These are phyloP conservation scores for Scatophagus argus DNA, from an alignment of 2,113 vertebrate species.

Conservation along the genomic window DNA sequence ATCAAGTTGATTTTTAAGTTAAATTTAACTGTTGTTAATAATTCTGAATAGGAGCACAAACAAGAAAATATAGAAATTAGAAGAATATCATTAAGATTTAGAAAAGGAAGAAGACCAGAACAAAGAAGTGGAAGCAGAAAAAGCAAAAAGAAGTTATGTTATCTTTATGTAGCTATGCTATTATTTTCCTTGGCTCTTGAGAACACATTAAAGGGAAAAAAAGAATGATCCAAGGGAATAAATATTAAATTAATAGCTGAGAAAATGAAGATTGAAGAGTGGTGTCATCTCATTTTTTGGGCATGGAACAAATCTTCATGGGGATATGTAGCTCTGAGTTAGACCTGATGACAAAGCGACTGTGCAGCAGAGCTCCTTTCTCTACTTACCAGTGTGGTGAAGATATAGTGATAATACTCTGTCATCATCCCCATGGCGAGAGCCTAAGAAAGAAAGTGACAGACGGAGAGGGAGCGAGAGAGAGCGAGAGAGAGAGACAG, in stretches of 20 bases:
- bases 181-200: conserved; percentile 29
- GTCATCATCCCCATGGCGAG: conserved; percentile 99
- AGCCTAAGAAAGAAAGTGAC: conserved; percentile 86
- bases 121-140: not conserved
- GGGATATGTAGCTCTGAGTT: conserved; percentile 20
- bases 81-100: not conserved
- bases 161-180: conserved; percentile 11
- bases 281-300: not conserved
- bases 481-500: conserved; percentile 46
- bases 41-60: not conserved
- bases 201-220: conserved; percentile 5
- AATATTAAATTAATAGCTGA: conserved; percentile 15
- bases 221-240: conserved; percentile 26
- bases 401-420: conserved; percentile 99
- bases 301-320: conserved; percentile 28
- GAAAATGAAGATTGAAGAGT: conserved; percentile 49
- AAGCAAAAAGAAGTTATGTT: not conserved
- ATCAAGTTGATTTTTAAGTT: no score
- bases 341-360: conserved; percentile 40
- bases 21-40: no score
- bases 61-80: not conserved
- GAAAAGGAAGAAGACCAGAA: not conserved
- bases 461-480: conserved; percentile 28
- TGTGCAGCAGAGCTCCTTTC: conserved; percentile 17
- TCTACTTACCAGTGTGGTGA: conserved; percentile 97